A percentile compares a stretch with the other conserved stretches of the same genome.
Evolutionary conservation across 64 coral and sea anemone species (phyloP).

Genomic region (Acropora yongei): DNA sequence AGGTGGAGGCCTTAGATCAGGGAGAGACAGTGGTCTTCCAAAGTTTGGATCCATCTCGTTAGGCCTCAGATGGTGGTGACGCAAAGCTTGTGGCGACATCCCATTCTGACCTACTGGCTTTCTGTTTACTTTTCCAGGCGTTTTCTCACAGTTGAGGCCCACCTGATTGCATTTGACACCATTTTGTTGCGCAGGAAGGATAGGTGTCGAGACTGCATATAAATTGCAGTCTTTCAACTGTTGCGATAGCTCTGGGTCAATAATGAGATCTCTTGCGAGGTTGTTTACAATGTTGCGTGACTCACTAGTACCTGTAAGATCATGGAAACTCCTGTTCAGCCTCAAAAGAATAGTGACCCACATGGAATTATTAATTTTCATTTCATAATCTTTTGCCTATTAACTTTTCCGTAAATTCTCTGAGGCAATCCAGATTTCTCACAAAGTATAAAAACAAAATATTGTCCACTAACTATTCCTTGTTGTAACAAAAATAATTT

Average conservation of each 20-base stretch:
- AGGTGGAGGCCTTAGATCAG: constrained; percentile 69
- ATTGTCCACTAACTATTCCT: no score
- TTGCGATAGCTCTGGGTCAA: constrained; percentile 16
- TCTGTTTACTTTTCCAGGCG: background rate
- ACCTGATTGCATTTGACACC: background rate
- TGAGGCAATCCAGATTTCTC: no score
- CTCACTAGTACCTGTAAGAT: constrained; percentile 42
- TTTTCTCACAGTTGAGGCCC: background rate
- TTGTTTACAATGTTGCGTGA: constrained; percentile 57
- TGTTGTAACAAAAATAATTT: no score
- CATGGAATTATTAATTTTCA: no score
- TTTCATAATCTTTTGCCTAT: no score
- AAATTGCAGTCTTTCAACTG: constrained; percentile 13
- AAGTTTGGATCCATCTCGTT: background rate
- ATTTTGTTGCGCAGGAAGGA: background rate
- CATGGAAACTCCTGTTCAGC: background rate
- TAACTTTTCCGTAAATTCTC: no score
- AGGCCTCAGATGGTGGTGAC: background rate
- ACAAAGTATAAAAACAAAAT: no score
- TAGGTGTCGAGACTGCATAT: constrained; percentile 28
- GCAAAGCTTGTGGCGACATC: background rate
- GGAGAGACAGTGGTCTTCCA: constrained; percentile 63
- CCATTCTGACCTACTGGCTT: background rate
- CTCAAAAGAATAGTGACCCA: no score
- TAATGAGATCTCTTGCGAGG: constrained; percentile 32